Conservation (phyloP, 2,113 vertebrate species). For the Myotis yumanensis region DNA sequence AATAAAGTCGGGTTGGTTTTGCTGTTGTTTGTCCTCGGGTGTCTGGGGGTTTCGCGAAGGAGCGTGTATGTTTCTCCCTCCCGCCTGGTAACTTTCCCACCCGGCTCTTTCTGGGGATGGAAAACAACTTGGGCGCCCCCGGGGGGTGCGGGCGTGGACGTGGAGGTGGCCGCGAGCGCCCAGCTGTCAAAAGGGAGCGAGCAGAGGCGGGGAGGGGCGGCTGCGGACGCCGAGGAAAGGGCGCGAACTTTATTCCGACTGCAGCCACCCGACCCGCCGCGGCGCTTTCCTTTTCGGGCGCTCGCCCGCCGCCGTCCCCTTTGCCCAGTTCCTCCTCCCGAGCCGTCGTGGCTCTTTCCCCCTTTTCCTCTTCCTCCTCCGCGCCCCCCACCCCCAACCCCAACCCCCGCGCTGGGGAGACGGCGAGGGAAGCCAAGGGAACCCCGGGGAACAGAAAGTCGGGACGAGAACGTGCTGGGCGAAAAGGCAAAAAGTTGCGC, state of each 20-base stretch:
- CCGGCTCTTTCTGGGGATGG: background rate
- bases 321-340: constrained; percentile 31
- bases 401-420: background rate
- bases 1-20: background rate
- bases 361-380: background rate
- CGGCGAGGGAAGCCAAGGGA: background rate
- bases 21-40: constrained; percentile 39
- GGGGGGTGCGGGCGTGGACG: constrained; percentile 58
- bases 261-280: constrained; percentile 23
- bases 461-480: constrained; percentile 7
- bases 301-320: background rate
- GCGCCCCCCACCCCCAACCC: background rate
- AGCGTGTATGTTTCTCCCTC: background rate
- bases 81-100: background rate
- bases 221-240: constrained; percentile 61
- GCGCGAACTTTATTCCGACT: constrained; percentile 79
- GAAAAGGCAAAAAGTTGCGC: constrained; percentile 63
- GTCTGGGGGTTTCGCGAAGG: constrained; percentile 1
- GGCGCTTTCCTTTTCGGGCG: constrained; percentile 54
- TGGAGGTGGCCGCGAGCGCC: constrained; percentile 75
- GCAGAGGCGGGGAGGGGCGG: background rate
- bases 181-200: constrained; percentile 80
- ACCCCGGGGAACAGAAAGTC: background rate
- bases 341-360: background rate
- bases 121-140: constrained; percentile 73